Conservation (phyloP, 2,888 invertebrate genomes). For the Drosophila borborema region DNA sequence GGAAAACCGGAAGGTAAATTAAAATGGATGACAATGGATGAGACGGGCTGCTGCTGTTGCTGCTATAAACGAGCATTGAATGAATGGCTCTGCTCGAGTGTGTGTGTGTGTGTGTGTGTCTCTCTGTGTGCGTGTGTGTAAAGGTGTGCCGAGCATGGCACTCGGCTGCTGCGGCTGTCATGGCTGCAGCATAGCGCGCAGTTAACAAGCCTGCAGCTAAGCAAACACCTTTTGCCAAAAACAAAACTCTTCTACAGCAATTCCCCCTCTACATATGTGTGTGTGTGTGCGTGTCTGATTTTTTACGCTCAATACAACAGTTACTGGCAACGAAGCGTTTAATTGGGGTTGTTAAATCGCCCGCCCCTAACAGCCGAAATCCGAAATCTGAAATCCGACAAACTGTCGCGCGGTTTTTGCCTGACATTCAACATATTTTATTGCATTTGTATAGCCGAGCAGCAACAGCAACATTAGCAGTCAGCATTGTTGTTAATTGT, state of each 20-base stretch:
- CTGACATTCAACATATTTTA: slow-evolving; percentile 72
- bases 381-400: not conserved
- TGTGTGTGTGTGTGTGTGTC: slow-evolving; percentile 12
- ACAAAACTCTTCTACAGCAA: slow-evolving; percentile 23
- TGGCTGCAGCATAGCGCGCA: slow-evolving; percentile 48
- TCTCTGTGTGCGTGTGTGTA: slow-evolving; percentile 31
- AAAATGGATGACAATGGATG: slow-evolving; percentile 79
- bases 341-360: slow-evolving; percentile 74
- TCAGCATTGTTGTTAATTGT: slow-evolving; percentile 64
- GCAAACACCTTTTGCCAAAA: slow-evolving; percentile 73
- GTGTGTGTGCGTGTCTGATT: slow-evolving; percentile 45
- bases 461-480: slow-evolving; percentile 30
- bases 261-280: slow-evolving; percentile 6
- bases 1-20: slow-evolving; percentile 78
- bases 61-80: slow-evolving; percentile 73
- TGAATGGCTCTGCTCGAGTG: slow-evolving; percentile 54
- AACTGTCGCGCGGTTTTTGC: slow-evolving; percentile 51
- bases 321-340: slow-evolving; percentile 63
- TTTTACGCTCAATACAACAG: slow-evolving; percentile 56
- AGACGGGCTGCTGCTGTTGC: slow-evolving; percentile 46
- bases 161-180: slow-evolving; percentile 44
- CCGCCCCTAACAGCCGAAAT: slow-evolving; percentile 45
- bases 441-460: slow-evolving; percentile 56
- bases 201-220: slow-evolving; percentile 52
- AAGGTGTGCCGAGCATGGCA: slow-evolving; percentile 47